Evolutionary conservation across 2,113 vertebrate genomes (phyloP).

Genomic region (Ceyx cyanopectus): DNA sequence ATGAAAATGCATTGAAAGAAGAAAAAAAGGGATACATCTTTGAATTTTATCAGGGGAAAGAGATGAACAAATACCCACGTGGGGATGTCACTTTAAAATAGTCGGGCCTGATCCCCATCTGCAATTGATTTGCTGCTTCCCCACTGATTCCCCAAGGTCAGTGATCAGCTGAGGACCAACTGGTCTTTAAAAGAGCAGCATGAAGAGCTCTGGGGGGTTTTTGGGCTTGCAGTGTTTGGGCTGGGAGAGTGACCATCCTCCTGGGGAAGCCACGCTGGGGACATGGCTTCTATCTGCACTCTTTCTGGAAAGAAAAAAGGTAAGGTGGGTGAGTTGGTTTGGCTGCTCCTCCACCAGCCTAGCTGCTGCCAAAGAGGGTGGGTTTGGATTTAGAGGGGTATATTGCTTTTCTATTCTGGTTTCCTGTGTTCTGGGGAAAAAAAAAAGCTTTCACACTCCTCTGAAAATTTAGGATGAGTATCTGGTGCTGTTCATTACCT

Average conservation of each 20-base stretch:
- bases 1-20: neutral
- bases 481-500: neutral
- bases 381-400: neutral
- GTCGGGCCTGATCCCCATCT: neutral
- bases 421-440: neutral
- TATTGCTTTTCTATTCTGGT: neutral
- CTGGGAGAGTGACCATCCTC: fast-evolving
- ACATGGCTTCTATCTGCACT: neutral
- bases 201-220: fast-evolving
- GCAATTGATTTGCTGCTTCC: neutral
- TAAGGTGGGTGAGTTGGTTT: neutral
- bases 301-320: neutral
- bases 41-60: neutral
- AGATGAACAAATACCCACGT: fast-evolving
- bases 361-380: neutral
- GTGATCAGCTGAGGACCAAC: neutral
- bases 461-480: neutral
- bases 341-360: neutral
- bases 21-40: fast-evolving
- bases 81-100: neutral
- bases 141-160: neutral
- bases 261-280: fast-evolving
- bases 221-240: neutral
- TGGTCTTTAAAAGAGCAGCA: neutral
- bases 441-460: fast-evolving